Percentiles rank a stretch among this genome's conserved stretches.
phyloP scores from a whole-genome alignment of 2,113 vertebrate species.

The Pteronura brasiliensis region DNA sequence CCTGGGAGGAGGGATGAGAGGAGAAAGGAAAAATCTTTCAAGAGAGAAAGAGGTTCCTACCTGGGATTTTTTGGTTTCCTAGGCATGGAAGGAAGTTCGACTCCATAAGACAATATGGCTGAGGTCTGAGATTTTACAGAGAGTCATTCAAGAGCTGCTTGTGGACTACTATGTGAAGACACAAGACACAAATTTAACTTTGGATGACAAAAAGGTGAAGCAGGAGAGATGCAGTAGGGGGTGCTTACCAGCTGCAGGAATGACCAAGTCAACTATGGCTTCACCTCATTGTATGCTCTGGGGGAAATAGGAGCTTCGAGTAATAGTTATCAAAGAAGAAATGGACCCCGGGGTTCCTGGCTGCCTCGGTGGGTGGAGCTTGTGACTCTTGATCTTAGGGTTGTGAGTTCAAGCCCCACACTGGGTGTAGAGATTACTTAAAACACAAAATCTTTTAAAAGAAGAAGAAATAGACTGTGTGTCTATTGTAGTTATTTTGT shows the following conservation, averaged over 20 bases:
- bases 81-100: slow-evolving; percentile 85
- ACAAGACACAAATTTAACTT: slow-evolving; percentile 70
- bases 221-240: not conserved
- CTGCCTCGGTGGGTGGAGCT: not conserved
- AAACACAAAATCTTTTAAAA: not conserved
- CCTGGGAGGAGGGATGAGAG: not conserved
- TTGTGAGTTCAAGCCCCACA: not conserved
- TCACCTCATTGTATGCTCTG: not conserved
- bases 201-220: slow-evolving; percentile 85
- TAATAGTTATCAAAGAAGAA: not conserved
- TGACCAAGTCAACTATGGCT: not conserved
- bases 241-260: not conserved
- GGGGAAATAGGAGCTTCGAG: not conserved
- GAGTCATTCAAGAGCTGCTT: slow-evolving; percentile 87
- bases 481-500: too few relatives aligned
- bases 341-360: not conserved
- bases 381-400: not conserved
- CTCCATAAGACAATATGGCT: slow-evolving; percentile 85
- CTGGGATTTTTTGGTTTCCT: not conserved
- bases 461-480: not conserved
- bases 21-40: not conserved
- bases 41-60: not conserved
- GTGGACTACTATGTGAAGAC: slow-evolving; percentile 84
- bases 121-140: slow-evolving; percentile 82
- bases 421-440: not conserved